Evolutionary conservation across 2,113 vertebrate species (phyloP).

Genomic region (Peromyscus maniculatus): DNA sequence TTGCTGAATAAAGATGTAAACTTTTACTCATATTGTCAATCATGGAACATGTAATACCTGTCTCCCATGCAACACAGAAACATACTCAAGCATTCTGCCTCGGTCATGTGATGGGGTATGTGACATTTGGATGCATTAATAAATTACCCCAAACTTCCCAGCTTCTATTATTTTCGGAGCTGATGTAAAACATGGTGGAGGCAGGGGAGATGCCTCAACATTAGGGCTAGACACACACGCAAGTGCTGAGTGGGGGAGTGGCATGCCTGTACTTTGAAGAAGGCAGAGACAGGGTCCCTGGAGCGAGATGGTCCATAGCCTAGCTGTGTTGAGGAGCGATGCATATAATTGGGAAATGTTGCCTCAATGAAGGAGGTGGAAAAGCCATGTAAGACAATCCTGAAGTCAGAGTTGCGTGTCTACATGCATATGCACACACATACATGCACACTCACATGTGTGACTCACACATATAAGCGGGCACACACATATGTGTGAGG

Average conservation of each 20-base stretch:
- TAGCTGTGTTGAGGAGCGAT: background rate
- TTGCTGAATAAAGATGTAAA: slow-evolving; percentile 19
- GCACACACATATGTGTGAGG: no score
- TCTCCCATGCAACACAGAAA: background rate
- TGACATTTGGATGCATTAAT: slow-evolving; percentile 76
- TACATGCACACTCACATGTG: no score
- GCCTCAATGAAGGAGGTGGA: background rate
- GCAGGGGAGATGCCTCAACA: background rate
- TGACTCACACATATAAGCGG: background rate
- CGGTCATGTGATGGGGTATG: background rate
- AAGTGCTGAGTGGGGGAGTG: background rate
- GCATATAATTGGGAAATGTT: background rate
- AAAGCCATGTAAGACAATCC: background rate
- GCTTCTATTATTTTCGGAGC: slow-evolving; percentile 47
- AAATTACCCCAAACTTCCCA: slow-evolving; percentile 68
- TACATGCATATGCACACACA: background rate
- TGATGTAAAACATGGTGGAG: slow-evolving; percentile 68
- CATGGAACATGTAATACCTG: background rate
- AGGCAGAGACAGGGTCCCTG: background rate
- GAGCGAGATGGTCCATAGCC: background rate
- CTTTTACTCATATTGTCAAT: slow-evolving; percentile 21
- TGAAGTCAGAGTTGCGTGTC: background rate
- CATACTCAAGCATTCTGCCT: background rate
- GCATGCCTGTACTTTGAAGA: background rate
- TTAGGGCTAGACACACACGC: background rate